These are phyloP conservation scores for Clarias batrachus DNA, from an alignment of 2,113 vertebrate genomes.

Conservation along the genomic window DNA sequence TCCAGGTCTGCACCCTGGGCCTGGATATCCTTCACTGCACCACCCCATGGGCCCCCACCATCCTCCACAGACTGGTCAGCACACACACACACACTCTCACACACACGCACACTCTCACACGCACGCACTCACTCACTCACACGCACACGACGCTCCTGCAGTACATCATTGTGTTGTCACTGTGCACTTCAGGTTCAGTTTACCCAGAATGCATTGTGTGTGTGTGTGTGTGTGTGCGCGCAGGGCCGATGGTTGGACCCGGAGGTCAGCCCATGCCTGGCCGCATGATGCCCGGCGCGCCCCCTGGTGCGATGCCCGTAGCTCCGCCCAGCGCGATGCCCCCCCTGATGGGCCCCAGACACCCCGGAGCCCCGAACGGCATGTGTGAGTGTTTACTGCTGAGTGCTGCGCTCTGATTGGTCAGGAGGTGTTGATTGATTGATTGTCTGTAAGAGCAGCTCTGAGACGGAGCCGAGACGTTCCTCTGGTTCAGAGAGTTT, in stretches of 20 bases:
- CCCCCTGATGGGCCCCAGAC: constrained; percentile 82
- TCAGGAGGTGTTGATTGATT: not conserved
- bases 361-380: constrained; percentile 85
- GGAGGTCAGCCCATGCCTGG: constrained; percentile 77
- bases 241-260: constrained; percentile 85
- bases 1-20: constrained; percentile 72
- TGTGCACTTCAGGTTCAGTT: not conserved
- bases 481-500: too few relatives aligned
- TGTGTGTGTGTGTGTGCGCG: not conserved
- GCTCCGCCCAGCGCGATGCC: constrained; percentile 75
- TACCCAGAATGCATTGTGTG: not conserved
- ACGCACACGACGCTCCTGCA: not conserved
- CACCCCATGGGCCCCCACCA: constrained; percentile 91
- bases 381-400: constrained; percentile 82
- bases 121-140: not conserved
- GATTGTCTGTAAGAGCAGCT: not conserved
- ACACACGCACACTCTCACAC: not conserved
- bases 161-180: not conserved
- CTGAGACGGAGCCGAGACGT: not conserved
- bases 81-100: not conserved
- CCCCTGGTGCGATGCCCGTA: constrained; percentile 56
- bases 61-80: constrained; percentile 82
- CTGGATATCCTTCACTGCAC: constrained; percentile 87
- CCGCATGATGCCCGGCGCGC: constrained; percentile 78
- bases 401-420: not conserved